Base-by-base conservation (phyloP, 2,888 invertebrate species). In the Sinelater perroti region DNA sequence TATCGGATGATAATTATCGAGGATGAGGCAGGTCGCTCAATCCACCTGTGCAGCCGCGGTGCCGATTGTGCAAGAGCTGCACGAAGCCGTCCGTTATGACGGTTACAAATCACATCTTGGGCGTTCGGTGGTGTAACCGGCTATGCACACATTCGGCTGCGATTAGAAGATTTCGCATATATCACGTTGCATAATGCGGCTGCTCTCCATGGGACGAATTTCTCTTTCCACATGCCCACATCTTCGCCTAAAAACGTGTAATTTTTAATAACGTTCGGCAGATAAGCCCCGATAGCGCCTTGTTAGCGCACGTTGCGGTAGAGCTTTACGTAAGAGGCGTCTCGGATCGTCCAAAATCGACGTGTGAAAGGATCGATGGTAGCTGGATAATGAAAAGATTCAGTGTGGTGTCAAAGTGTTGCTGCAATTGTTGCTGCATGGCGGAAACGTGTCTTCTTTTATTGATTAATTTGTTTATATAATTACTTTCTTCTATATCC, bases 51-150 rank as follows among this genome's bases (percentile, higher is more conserved):
- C 40, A 40, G 7, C 40, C 5, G 13, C 11, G 36, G 18, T 13
- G 8, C 10, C 11, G 40, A 24, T 40, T 40, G 21, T 14, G 21
- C 40, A 40, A 40, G 21, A 38, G 21, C 40, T 24, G 26, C 40
- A 24, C 14, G 40, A 24, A 16, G 24, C 13, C 14, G 28, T 1
- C 18, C 13, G 24, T 47, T 47, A 24, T 16, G 47, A 35, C 47
- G 24, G 35, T 47, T 47, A 40, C 40, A 40, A 40, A 40, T 47
- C 47, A 24, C 21, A 40, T 40, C 24, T 47, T 47, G 47, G 35
- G 35, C 35, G 33, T 24, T 33, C 21, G 24, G 35, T 47, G 33
- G n/a, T 33, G 17, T 31, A 47, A 47, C 35, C 7, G 24, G 35
- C 33, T 35, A 47, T 47, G 47, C 35, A 47, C 33, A 47, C 35